phyloP scores from a whole-genome alignment of 2,113 vertebrate genomes.

The Emberiza fucata region DNA sequence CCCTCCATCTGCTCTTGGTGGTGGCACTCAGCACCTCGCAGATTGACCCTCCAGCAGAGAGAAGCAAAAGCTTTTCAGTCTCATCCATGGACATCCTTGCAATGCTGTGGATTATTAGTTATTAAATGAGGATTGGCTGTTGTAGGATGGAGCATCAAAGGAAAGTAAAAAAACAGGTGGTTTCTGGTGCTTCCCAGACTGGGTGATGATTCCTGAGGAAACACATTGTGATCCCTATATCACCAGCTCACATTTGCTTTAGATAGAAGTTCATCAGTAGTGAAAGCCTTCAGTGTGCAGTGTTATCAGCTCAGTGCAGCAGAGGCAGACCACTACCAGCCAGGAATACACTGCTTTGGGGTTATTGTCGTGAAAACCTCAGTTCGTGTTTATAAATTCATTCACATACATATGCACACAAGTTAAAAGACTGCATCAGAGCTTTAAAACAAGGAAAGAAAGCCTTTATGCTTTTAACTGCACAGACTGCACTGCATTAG shows the following conservation, averaged over 20 bases:
- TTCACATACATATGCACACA: fast-evolving
- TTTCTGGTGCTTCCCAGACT: neutral
- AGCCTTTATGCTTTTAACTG: neutral
- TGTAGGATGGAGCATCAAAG: neutral
- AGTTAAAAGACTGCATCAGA: neutral
- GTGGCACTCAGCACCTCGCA: neutral
- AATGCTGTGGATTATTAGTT: neutral
- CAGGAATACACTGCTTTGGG: neutral
- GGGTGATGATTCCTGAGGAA: neutral
- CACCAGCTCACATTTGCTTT: neutral
- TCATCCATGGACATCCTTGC: neutral
- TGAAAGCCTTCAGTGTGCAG: neutral
- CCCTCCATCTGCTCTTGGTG: fast-evolving
- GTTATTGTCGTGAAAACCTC: neutral
- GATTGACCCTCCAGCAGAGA: neutral
- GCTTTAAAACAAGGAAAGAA: neutral
- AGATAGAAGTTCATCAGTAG: neutral
- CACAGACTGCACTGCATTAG: neutral
- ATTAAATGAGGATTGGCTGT: neutral
- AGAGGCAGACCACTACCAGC: neutral
- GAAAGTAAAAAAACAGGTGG: neutral
- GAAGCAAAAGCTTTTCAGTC: neutral
- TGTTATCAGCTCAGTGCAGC: neutral
- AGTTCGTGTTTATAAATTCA: fast-evolving
- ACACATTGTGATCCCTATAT: neutral